phyloP scores from a whole-genome alignment of 2,113 vertebrate genomes.

The Sander lucioperca region DNA sequence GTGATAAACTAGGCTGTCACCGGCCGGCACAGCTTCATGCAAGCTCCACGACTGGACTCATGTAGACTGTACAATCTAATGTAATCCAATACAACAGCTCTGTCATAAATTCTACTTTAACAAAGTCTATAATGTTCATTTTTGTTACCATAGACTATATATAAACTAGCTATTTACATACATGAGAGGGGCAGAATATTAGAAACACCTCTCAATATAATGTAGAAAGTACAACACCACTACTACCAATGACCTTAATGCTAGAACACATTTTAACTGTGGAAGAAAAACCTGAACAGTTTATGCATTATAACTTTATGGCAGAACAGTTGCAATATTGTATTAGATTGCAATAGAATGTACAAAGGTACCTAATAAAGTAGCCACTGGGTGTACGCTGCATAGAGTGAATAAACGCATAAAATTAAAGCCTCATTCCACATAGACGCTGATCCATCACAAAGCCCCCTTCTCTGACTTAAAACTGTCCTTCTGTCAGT shows the following conservation, averaged over 20 bases:
- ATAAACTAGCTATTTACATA: neutral
- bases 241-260: neutral
- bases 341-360: neutral
- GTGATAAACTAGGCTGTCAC: constrained; percentile 73
- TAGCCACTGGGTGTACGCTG: neutral
- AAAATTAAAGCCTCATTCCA: constrained; percentile 26
- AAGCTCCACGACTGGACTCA: constrained; percentile 56
- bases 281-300: neutral
- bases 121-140: neutral
- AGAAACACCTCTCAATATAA: neutral
- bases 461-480: constrained; percentile 40
- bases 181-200: neutral
- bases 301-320: neutral
- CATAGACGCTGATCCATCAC: constrained; percentile 44
- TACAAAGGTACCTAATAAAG: neutral
- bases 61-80: constrained; percentile 17
- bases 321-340: neutral
- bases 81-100: neutral
- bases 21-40: constrained; percentile 43
- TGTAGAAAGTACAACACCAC: neutral
- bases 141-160: no score
- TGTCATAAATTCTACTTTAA: neutral
- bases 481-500: constrained; percentile 58
- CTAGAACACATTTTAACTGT: neutral
- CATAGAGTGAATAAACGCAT: neutral